Conservation (phyloP, 2,888 invertebrate genomes). For the Pyrochroa serraticornis region DNA sequence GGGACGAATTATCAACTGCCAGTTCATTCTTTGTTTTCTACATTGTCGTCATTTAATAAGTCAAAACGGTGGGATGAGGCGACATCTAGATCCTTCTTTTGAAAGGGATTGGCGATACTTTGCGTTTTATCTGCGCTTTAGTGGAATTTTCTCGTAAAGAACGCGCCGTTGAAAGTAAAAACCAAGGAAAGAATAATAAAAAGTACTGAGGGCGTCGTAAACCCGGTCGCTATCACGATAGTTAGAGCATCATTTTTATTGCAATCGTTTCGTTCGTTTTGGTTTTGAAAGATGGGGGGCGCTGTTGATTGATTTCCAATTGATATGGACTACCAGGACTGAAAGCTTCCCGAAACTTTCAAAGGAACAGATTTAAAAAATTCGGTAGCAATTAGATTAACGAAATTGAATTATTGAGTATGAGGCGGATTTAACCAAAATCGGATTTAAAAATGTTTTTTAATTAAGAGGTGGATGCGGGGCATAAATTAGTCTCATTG, state of each 20-base stretch:
- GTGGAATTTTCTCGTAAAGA: conserved; percentile 40
- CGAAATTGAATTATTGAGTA: conserved; percentile 7
- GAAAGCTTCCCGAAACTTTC: background rate
- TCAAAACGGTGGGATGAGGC: conserved; percentile 5
- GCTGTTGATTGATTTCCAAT: conserved; percentile 13
- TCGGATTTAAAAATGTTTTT: conserved; percentile 35
- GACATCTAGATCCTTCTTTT: conserved; percentile 4
- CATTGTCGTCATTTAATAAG: conserved; percentile 14
- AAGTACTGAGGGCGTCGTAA: conserved; percentile 52
- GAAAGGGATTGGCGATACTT: conserved; percentile 21
- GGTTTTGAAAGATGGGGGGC: conserved; percentile 34
- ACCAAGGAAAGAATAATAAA: conserved; percentile 52
- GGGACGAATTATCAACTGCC: too few relatives aligned
- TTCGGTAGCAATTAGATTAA: conserved; percentile 11
- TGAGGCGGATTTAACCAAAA: conserved; percentile 25
- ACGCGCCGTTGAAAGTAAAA: conserved; percentile 46
- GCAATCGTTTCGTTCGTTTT: conserved; percentile 42
- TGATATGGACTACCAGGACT: background rate
- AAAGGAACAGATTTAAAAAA: conserved; percentile 6
- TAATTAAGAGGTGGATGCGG: conserved; percentile 34
- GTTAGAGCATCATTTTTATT: conserved; percentile 49
- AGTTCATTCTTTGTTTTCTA: too few relatives aligned
- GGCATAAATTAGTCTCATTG: conserved; percentile 38
- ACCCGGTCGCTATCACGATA: conserved; percentile 49
- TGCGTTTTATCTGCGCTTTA: conserved; percentile 34